Conservation (phyloP, 2,888 invertebrate species). For the Spatulosminthurus flaviceps region DNA sequence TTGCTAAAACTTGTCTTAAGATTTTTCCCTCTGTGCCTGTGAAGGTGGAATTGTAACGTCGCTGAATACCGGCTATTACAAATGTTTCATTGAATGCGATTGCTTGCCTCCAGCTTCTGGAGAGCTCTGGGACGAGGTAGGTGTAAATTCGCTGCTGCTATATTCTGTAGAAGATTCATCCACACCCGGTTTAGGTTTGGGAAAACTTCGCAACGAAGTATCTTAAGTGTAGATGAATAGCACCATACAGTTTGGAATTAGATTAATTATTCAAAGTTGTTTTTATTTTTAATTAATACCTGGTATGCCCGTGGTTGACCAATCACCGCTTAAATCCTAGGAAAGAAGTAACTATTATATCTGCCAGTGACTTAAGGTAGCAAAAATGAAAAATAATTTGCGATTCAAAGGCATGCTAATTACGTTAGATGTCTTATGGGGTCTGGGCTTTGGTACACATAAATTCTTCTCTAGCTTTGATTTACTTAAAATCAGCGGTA, state of each 20-base stretch:
- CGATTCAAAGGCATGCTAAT: no score
- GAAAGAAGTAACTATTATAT: no score
- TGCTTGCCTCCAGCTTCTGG: not conserved
- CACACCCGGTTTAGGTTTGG: not conserved
- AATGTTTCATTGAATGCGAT: no score
- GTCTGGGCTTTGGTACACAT: slow-evolving; percentile 40
- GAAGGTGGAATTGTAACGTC: not conserved
- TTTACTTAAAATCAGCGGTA: slow-evolving; percentile 37
- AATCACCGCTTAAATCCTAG: slow-evolving; percentile 36
- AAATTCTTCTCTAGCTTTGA: slow-evolving; percentile 36
- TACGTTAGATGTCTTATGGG: slow-evolving; percentile 30
- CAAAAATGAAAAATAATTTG: no score
- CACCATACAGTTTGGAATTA: not conserved
- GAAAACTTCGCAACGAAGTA: not conserved
- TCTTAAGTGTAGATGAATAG: slow-evolving; percentile 10
- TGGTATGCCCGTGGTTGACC: slow-evolving; percentile 36
- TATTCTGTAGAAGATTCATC: slow-evolving; percentile 10
- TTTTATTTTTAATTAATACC: slow-evolving; percentile 8
- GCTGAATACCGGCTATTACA: no score
- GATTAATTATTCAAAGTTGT: not conserved
- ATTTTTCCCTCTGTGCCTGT: not conserved
- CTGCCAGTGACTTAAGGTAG: not conserved
- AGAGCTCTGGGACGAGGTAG: slow-evolving; percentile 4
- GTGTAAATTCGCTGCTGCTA: not conserved
- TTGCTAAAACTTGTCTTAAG: not conserved